phyloP scores from a whole-genome alignment of 2,113 vertebrate species.

The Phylloscopus whistleri region DNA sequence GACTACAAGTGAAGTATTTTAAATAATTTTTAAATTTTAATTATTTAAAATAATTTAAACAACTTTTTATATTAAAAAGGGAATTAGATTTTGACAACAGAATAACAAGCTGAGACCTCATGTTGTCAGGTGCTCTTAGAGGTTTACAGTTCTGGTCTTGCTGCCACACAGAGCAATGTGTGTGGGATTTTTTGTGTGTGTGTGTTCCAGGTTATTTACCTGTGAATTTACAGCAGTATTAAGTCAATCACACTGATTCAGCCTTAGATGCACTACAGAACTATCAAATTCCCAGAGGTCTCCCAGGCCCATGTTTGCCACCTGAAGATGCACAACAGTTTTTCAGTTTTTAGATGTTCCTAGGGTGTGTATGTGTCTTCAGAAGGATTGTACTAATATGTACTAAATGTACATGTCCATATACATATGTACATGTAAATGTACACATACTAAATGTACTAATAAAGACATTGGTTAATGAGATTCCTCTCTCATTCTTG shows the following conservation, averaged over 20 bases:
- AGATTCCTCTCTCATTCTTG: neutral
- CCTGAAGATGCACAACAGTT: neutral
- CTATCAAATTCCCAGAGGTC: neutral
- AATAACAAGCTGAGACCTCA: neutral
- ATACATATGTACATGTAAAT: no score
- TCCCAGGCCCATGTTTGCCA: neutral
- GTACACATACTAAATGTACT: neutral
- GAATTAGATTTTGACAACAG: neutral
- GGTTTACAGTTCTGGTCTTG: neutral
- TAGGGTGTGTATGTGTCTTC: neutral
- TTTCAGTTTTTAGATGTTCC: neutral
- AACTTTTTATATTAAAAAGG: neutral
- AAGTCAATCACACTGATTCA: neutral
- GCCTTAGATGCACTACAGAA: neutral
- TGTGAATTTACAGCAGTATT: neutral
- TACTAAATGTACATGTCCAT: no score
- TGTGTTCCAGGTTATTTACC: neutral
- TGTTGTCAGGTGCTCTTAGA: neutral
- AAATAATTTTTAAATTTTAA: neutral
- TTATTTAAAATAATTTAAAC: no score
- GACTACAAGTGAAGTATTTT: neutral
- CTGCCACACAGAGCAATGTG: neutral
- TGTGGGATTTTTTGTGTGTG: neutral
- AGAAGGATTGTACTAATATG: neutral
- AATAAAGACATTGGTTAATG: neutral